Conservation (phyloP, 1,140 invertebrate species). For the Phymastichus coffea region DNA sequence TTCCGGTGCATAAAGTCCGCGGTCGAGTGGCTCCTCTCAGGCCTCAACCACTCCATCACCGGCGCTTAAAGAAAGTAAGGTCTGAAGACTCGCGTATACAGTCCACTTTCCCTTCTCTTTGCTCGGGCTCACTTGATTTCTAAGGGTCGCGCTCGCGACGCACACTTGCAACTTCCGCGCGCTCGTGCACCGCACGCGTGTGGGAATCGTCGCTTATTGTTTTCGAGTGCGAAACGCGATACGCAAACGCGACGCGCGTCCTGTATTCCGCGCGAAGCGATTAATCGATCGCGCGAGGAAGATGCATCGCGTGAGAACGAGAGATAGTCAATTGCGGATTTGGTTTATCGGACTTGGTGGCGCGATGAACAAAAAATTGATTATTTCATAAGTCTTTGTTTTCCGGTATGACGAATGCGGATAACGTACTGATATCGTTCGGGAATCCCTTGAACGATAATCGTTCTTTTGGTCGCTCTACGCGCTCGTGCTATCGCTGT, state of each 20-base stretch:
- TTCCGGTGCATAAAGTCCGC: constrained; percentile 29
- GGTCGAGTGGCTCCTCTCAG: constrained; percentile 45
- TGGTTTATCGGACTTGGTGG: too few relatives aligned
- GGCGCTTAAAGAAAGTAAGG: constrained; percentile 56
- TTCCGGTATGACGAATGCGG: too few relatives aligned
- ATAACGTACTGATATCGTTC: too few relatives aligned
- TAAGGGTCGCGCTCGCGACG: constrained; percentile 3
- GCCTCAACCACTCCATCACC: constrained; percentile 56
- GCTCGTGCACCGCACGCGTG: not conserved
- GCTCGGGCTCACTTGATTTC: constrained; percentile 20
- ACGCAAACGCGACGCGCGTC: constrained; percentile 18
- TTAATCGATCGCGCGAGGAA: too few relatives aligned
- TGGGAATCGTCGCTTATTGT: constrained; percentile 14
- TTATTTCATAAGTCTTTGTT: too few relatives aligned
- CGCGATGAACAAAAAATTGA: too few relatives aligned
- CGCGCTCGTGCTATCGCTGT: too few relatives aligned
- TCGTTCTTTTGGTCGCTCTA: too few relatives aligned
- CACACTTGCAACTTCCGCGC: not conserved
- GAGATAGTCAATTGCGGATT: too few relatives aligned
- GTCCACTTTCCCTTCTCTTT: not conserved
- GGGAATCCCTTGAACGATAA: too few relatives aligned
- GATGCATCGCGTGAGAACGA: too few relatives aligned
- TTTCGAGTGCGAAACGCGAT: constrained; percentile 17
- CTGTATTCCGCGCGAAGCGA: too few relatives aligned
- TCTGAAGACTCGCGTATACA: constrained; percentile 40